Evolutionary conservation across 2,888 invertebrate species (phyloP), one percentile per base, ranked within the genome.

Genomic region (Callyntrura sp.): DNA sequence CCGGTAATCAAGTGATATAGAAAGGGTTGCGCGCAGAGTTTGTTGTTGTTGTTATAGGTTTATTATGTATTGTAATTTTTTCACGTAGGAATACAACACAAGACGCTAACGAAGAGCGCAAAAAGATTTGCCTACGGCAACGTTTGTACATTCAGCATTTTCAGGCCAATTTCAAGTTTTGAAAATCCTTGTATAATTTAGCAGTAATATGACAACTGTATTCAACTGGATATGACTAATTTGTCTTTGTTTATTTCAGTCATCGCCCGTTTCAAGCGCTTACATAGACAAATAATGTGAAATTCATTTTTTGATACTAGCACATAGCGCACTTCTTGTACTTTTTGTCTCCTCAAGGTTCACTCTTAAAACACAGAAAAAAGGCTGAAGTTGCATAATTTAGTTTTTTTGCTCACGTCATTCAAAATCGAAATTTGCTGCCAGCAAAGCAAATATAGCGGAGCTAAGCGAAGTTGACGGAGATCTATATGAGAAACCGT

Each of bases 1-100:
- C 23, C n/a, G 55, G 55, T 55, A 76, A 76, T 76, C 76, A 76
- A 76, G 76, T 55, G 76, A 76, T 76, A 76, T 55, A 14, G 28
- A 70, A 70, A 17, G 9, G 25, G 65, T 65, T 65, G 65, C n/a
- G n/a, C n/a, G n/a, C n/a, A n/a, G n/a, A n/a, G n/a, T n/a, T 45
- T 45, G 45, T 45, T 45, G 45, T 45, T 45, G n/a, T n/a, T n/a
- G n/a, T n/a, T n/a, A n/a, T n/a, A 73, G 73, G 20, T 43, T 35
- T 70, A 14, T n/a, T 43, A 70, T 28, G 20, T 60, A 17, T 20
- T 60, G 20, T 3, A 4, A 60, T 60, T 2, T 25, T 5, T 8
- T 14, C 12, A 73, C 2, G 48, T n/a, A n/a, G n/a, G n/a, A n/a
- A n/a, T n/a, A n/a, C n/a, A n/a, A n/a, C n/a, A n/a, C n/a, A 9